Evolutionary conservation across 2,797 vertebrate species (phyloP), one percentile per base, ranked within the genome.

Genomic region (Buceros bicornis): DNA sequence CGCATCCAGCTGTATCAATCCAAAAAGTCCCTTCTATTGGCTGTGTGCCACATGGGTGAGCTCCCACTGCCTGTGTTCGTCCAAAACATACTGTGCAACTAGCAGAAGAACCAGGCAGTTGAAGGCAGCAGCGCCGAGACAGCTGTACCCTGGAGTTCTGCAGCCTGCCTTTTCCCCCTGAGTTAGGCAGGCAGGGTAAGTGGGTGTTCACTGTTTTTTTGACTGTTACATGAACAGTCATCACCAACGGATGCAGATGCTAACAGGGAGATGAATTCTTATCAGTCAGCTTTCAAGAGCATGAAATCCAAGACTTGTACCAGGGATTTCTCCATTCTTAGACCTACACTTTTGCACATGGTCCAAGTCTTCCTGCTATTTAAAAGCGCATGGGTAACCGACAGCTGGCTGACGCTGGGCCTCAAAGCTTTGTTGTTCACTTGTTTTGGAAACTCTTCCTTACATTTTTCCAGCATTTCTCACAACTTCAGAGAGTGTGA

Each of bases 381-480:
- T 77, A 45, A 72, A 64, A 83, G 47, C 13, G 31, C 66, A 60
- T 51, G 58, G 74, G 2, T 43, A 65, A 25, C 61, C 85, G 77
- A 69, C 66, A 78, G 72, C 77, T 57, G 33, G 67, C 83, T 84
- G 76, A 51, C 1, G 1, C n/a, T 79, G 54, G 54, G 22, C 37
- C 51, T 81, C 19, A 67, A 81, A 83, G 78, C n/a, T 61, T 82
- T 56, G 28, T 47, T 95, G 56, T 43, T 74, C 58, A 40, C 69
- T 87, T 83, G 35, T 66, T 89, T 82, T 10, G 50, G 80, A 91
- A 95, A 94, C 37, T 86, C 61, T 48, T 91, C 57, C 57, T 84
- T 82, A 53, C 42, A 50, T 83, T 86, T 77, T 94, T 56, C 87
- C 64, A 95, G 58, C 48, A 33, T 87, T 96, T 86, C 66, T 87